Percentiles rank a stretch among this genome's conserved stretches.
Evolutionary conservation across 2,888 invertebrate species (phyloP).

Genomic region (Thymelicus acteon): DNA sequence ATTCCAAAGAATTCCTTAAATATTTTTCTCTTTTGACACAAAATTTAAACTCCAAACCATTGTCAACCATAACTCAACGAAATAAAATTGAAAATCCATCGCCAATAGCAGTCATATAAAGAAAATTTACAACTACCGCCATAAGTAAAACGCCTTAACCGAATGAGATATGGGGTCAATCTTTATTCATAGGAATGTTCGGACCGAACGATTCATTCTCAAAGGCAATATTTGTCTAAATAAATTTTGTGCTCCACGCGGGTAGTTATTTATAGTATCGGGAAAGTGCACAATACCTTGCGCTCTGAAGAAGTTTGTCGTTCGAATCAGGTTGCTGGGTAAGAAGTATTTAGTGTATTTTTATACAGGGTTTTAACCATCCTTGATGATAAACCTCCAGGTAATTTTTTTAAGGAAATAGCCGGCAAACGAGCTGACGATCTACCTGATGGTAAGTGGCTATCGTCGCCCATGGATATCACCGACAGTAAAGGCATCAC

Average conservation of each 20-base stretch:
- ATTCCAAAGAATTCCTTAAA: not conserved
- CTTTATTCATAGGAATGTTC: conserved; percentile 67
- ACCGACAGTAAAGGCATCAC: too few relatives aligned
- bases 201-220: conserved; percentile 52
- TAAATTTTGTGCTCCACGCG: conserved; percentile 48
- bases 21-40: not conserved
- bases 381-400: too few relatives aligned
- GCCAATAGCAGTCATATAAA: conserved; percentile 44
- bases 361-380: too few relatives aligned
- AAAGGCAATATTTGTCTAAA: conserved; percentile 65
- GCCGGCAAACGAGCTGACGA: too few relatives aligned
- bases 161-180: conserved; percentile 69
- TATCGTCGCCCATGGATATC: too few relatives aligned
- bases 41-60: not conserved
- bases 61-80: not conserved
- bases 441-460: too few relatives aligned
- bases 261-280: conserved; percentile 20
- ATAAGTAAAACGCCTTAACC: conserved; percentile 70
- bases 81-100: conserved; percentile 35
- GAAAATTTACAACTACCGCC: conserved; percentile 71
- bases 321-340: not conserved
- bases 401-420: too few relatives aligned
- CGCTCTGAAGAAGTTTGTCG: not conserved
- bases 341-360: too few relatives aligned
- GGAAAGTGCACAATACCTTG: conserved; percentile 12